A percentile compares a stretch with the other conserved stretches of the same genome.
Evolutionary conservation across 2,113 vertebrate genomes (phyloP).

Genomic region (Petrocephalus microphthalmus): DNA sequence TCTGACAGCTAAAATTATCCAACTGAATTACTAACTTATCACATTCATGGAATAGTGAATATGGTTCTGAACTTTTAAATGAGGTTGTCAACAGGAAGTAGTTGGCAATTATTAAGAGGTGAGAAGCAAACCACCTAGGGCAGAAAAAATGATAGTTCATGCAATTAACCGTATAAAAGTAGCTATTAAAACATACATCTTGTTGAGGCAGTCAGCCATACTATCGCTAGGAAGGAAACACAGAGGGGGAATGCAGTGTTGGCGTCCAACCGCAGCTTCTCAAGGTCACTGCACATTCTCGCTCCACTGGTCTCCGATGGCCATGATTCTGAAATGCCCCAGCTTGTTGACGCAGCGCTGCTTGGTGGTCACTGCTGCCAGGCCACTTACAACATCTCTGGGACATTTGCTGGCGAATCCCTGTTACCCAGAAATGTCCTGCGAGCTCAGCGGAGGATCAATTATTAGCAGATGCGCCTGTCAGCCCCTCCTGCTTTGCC

Average conservation of each 20-base stretch:
- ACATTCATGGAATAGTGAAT: background rate
- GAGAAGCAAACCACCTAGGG: background rate
- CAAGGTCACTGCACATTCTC: background rate
- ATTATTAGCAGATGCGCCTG: slow-evolving; percentile 51
- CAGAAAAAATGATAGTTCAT: background rate
- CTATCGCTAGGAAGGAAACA: background rate
- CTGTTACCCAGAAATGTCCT: slow-evolving; percentile 51
- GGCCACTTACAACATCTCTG: slow-evolving; percentile 1
- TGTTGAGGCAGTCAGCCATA: background rate
- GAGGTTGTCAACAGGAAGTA: background rate
- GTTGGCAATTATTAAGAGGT: background rate
- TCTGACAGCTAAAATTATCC: background rate
- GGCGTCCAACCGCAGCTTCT: no score
- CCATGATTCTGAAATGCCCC: background rate
- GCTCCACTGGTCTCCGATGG: background rate
- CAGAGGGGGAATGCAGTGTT: background rate
- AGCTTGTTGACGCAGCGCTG: background rate
- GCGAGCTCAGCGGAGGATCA: slow-evolving; percentile 31
- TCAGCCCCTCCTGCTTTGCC: slow-evolving; percentile 41
- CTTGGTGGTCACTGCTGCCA: slow-evolving; percentile 27
- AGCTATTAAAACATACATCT: background rate
- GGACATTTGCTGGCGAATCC: slow-evolving; percentile 28
- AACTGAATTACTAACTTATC: background rate
- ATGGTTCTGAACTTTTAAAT: background rate
- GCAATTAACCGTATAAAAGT: background rate